Base-by-base conservation (phyloP, 1,140 invertebrate genomes). In the Himalopsyche phryganea region DNA sequence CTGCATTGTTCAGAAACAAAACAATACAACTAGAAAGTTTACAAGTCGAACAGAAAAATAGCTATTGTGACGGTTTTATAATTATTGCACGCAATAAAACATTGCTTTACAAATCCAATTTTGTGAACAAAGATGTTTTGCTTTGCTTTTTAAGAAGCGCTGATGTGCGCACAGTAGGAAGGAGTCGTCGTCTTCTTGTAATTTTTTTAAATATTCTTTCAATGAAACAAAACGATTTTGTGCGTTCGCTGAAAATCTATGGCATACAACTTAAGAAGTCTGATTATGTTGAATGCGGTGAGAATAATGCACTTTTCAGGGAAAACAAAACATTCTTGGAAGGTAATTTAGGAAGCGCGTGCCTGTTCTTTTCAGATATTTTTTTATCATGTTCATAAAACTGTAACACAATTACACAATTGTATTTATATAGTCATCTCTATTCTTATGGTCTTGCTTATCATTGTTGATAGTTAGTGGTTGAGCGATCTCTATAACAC, bases 11-110 rank as follows among this genome's bases (percentile, higher is more conserved):
- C 11, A 9, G 6, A 49, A 56, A 56, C 46, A 56, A 49, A 41
- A 17, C 44, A 47, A 32, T 32, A 28, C 38, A 23, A 49, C 48
- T 56, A 49, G 54, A 56, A 56, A 56, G 54, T 49, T 41, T 32
- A 49, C 54, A 15, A 49, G 20, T 6, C 7, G 4, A 6, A 38
- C 52, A 32, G 44, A 55, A 38, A 46, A 18, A 18, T 32, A 19
- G 32, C 1, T 7, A 13, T 55, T 51, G 41, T 53, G 28, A 9
- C 32, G 35, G 35, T 58, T n/a, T 58, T 58, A 58, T 58, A 58
- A 52, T 59, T 59, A 59, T 59, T 59, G 57, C 57, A 46, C 42
- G 41, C 23, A 47, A 52, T 59, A 59, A 59, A 59, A 13, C 44
- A 40, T 59, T 52, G 50, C 52, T 32, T 19, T 28, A 28, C 23